Percentiles rank a stretch among this genome's conserved stretches.
Conservation (phyloP, 2,113 vertebrate genomes). For the Pagrus major region DNA sequence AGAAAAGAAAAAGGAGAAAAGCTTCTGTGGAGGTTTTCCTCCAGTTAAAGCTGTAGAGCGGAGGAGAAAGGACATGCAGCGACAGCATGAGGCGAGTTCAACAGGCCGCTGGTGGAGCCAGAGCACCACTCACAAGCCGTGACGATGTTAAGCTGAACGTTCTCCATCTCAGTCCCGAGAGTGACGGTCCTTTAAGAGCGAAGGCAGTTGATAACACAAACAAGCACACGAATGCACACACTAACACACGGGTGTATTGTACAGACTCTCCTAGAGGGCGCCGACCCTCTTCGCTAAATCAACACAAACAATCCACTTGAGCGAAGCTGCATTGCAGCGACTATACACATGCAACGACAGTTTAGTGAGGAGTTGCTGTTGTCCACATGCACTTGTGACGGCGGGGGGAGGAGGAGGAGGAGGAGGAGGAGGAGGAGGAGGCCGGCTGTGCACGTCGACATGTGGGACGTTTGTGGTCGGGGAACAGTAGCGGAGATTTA, state of each 20-base stretch:
- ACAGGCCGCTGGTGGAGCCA: constrained; percentile 23
- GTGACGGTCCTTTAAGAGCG: constrained; percentile 46
- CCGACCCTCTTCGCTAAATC: constrained; percentile 4
- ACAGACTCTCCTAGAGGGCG: constrained; percentile 43
- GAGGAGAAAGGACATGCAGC: constrained; percentile 65
- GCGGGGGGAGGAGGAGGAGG: neutral
- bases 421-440: neutral
- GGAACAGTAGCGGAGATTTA: neutral
- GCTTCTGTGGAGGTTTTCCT: constrained; percentile 30
- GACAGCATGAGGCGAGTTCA: constrained; percentile 51
- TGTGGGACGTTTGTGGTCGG: neutral
- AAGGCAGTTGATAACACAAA: constrained; percentile 62
- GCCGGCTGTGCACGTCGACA: constrained; percentile 12
- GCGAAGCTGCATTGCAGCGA: constrained; percentile 62
- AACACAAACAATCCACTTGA: constrained; percentile 39
- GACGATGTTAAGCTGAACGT: constrained; percentile 4
- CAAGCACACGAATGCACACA: constrained; percentile 27
- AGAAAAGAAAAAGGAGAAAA: constrained; percentile 5
- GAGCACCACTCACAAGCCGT: constrained; percentile 9
- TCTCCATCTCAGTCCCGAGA: constrained; percentile 10
- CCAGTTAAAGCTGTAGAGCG: constrained; percentile 56
- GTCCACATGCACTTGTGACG: constrained; percentile 65
- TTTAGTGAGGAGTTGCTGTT: constrained; percentile 44
- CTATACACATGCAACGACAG: constrained; percentile 63
- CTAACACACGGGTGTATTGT: constrained; percentile 30